Base-by-base conservation (phyloP, 2,888 invertebrate species). In the Coenonympha arcania region DNA sequence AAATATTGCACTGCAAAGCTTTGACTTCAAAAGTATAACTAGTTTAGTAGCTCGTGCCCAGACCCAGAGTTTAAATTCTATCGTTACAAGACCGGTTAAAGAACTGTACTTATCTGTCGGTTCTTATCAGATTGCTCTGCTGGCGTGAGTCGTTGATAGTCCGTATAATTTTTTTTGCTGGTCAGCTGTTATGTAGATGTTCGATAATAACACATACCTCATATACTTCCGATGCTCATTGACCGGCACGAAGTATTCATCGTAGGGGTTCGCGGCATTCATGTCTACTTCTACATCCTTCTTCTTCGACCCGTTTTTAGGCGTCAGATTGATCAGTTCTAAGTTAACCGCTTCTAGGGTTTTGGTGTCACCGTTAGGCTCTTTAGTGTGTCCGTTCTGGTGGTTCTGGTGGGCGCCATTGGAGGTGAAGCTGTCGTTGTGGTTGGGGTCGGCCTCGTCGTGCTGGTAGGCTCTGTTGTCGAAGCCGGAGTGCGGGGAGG, bases 141-240 rank as follows among this genome's bases (percentile, higher is more conserved):
- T 44, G 6, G 39, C 37, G 20, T 43, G 22, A 28, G 19, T 37
- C 31, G n/a, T 40, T 4, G 24, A 28, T 40, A 34, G n/a, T 36
- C 9, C 18, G 8, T n/a, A n/a, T n/a, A n/a, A n/a, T n/a, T n/a
- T n/a, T n/a, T n/a, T n/a, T n/a, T n/a, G n/a, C n/a, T n/a, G n/a
- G n/a, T n/a, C n/a, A n/a, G n/a, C n/a, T n/a, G n/a, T n/a, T n/a
- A n/a, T n/a, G n/a, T n/a, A n/a, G n/a, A n/a, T n/a, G n/a, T n/a
- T n/a, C n/a, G n/a, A n/a, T n/a, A n/a, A n/a, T n/a, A n/a, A 20
- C 33, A 57, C 62, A 46, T 47, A 94, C 94, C 93, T 92, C 88
- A 93, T 93, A 72, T 91, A 93, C 82, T 94, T 94, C 71, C 91
- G 90, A 76, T 93, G 93, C 69, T 93, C 93, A 71, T 94, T 93